Conservation (phyloP, 2,888 invertebrate species). For the Cyclophora albipunctata region DNA sequence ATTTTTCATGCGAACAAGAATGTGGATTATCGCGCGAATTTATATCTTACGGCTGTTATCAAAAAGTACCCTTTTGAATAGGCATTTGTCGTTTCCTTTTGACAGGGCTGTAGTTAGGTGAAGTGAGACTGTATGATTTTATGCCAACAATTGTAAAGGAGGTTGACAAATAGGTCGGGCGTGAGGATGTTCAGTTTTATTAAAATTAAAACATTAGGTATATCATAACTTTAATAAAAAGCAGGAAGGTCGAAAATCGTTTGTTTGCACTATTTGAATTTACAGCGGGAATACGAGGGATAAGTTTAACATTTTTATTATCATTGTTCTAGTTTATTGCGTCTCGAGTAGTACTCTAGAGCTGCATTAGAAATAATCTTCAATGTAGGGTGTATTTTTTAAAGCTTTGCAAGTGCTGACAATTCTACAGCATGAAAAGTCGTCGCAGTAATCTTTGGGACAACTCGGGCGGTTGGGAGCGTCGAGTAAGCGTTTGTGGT, state of each 20-base stretch:
- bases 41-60: constrained; percentile 63
- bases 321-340: constrained; percentile 67
- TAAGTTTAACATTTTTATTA: constrained; percentile 69
- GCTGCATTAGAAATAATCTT: constrained; percentile 62
- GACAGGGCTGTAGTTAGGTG: constrained; percentile 48
- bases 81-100: constrained; percentile 26
- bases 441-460: constrained; percentile 28
- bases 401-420: constrained; percentile 30
- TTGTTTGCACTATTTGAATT: constrained; percentile 45
- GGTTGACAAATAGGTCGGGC: constrained; percentile 74
- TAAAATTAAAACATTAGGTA: constrained; percentile 67
- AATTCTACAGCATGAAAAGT: constrained; percentile 29
- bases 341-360: constrained; percentile 41
- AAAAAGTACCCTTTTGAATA: constrained; percentile 58
- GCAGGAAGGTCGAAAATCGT: constrained; percentile 57
- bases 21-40: constrained; percentile 59
- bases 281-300: constrained; percentile 58
- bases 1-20: constrained; percentile 55
- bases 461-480: constrained; percentile 17
- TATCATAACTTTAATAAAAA: constrained; percentile 65
- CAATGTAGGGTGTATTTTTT: constrained; percentile 47
- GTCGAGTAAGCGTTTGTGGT: constrained; percentile 22
- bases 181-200: constrained; percentile 73
- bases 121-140: constrained; percentile 70
- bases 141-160: constrained; percentile 72